Base-by-base conservation (phyloP, 2,113 vertebrate species). In the Sinocyclocheilus anophthalmus region DNA sequence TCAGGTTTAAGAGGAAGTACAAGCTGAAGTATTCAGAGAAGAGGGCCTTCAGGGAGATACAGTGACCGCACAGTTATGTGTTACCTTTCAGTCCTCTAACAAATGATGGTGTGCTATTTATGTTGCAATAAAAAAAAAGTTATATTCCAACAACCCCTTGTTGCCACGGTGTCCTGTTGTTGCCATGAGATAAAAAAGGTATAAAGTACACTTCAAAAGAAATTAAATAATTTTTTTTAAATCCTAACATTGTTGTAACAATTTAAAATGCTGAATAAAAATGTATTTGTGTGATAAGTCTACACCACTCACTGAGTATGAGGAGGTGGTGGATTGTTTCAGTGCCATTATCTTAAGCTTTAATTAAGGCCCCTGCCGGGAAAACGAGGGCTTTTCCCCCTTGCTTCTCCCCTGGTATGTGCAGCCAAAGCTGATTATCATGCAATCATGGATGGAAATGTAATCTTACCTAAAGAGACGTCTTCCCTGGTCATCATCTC, bases 21-120 rank as follows among this genome's bases (percentile, higher is more conserved):
- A 97, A 96, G 79, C 37, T 97, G 90, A 97, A 97, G 84, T 96
- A 97, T 0, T 93, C 94, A 81, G 97, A 98, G 92, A 98, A 97
- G 88, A 94, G 97, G 5, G 95, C 96, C 0, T 98, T 97, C 91
- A 95, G 92, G 0, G 96, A 95, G 87, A 94, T 97, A 89, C 90
- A 94, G 90, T 96, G 90, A 93, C 0, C 11, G 8, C 30, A 42
- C 14, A 2, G 12, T 63, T 61, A 14, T 57, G 45, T 78, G 6
- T 48, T 30, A 14, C 50, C 53, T 55, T 55, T 26, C 45, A 45
- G 26, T 78, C 76, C 22, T 63, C 4, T 1, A 53, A 55, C 72
- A 24, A 75, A 42, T 45, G 5, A 24, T 48, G 0, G 8, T 33
- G 26, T 57, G 16, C 76, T 22, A 26, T 59, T 79, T 11, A 39